Evolutionary conservation across 2,113 vertebrate species (phyloP).

Genomic region (Calonectris borealis): DNA sequence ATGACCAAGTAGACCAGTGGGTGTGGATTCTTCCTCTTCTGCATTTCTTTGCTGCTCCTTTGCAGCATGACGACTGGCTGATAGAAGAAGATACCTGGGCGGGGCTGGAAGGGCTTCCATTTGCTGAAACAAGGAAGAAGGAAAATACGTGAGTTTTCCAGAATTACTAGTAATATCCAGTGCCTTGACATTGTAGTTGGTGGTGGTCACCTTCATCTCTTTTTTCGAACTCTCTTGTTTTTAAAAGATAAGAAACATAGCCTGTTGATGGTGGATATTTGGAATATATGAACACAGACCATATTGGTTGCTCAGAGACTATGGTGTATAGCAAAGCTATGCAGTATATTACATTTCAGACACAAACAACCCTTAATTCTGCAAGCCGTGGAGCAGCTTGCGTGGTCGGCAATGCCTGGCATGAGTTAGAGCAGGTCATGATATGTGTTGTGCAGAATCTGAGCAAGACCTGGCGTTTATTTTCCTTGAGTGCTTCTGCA

Average conservation of each 20-base stretch:
- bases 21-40: constrained; percentile 68
- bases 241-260: neutral
- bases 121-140: constrained; percentile 4
- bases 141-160: neutral
- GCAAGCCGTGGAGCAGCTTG: neutral
- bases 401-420: neutral
- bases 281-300: neutral
- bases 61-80: neutral
- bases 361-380: neutral
- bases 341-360: neutral
- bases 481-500: neutral
- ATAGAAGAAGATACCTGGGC: constrained; percentile 73
- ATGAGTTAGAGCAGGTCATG: neutral
- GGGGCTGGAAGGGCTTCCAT: constrained; percentile 72
- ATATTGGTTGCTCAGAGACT: neutral
- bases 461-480: neutral
- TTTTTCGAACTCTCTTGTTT: neutral
- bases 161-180: neutral
- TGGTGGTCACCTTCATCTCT: neutral
- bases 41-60: constrained; percentile 7
- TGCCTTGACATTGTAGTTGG: neutral
- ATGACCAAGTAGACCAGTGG: neutral
- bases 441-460: neutral
- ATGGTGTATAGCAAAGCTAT: neutral
- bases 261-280: neutral